These are phyloP conservation scores for Erethizon dorsatum DNA, from an alignment of 2,797 vertebrate genomes.

Conservation along the genomic window DNA sequence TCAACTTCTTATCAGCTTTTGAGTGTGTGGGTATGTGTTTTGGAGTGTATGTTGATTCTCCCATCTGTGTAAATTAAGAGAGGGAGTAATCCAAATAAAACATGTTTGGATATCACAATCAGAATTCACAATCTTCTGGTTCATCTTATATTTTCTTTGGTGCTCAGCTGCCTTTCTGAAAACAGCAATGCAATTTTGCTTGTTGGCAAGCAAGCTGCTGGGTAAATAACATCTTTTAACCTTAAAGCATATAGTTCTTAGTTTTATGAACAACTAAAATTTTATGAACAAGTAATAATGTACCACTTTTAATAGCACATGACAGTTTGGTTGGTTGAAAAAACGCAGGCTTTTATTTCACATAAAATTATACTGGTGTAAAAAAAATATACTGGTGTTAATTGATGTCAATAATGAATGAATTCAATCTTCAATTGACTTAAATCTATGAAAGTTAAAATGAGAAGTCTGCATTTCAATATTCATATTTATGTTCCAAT, in stretches of 20 bases:
- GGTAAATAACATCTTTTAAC: neutral
- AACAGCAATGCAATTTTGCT: neutral
- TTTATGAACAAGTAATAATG: constrained; percentile 30
- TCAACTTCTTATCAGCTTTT: neutral
- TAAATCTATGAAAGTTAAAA: constrained; percentile 23
- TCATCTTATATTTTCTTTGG: neutral
- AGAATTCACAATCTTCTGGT: constrained; percentile 38
- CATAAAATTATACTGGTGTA: constrained; percentile 8
- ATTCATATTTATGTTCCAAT: constrained; percentile 42
- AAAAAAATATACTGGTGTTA: constrained; percentile 19
- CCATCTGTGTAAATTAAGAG: neutral
- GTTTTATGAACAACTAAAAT: constrained; percentile 33
- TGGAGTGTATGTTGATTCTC: neutral
- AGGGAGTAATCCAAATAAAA: neutral
- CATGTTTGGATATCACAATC: neutral
- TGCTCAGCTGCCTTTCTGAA: neutral
- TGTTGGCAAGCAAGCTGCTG: neutral
- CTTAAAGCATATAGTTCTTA: neutral
- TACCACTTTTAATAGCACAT: constrained; percentile 1
- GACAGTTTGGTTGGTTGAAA: neutral
- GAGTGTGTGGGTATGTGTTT: neutral
- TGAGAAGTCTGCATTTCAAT: constrained; percentile 40
- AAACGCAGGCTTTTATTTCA: constrained; percentile 20
- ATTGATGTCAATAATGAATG: constrained; percentile 39
- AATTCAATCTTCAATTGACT: neutral